Evolutionary conservation across 2,113 vertebrate genomes (phyloP), one percentile per base, ranked within the genome.

Genomic region (Proterorhinus semilunaris): DNA sequence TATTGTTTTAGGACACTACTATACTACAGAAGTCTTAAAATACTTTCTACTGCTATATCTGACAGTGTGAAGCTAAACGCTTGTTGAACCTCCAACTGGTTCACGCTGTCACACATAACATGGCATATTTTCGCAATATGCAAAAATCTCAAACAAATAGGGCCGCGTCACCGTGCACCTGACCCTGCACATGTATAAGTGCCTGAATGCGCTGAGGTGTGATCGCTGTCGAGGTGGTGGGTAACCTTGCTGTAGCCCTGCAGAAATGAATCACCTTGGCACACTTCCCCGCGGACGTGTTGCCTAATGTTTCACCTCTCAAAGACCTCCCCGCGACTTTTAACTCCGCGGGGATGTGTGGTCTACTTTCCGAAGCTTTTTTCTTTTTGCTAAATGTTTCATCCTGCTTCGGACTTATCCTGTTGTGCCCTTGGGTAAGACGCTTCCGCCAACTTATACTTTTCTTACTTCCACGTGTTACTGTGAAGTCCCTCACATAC

Each of bases 251-350:
- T 15, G 13, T 55, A 42, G 15, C 36, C 42, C 58, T n/a, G 58
- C 58, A 61, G 42, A 43, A 61, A 61, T 44, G 8, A 44, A 61
- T 61, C 58, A 61, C 58, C 58, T 61, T 61, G 58, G 36, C 58
- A 61, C 36, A 44, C 42, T 45, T 61, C 58, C 42, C 58, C 4
- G 58, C 1, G 42, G 58, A 61, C 15, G 42, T 9, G 42, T 16
- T 44, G 10, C n/a, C 36, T 61, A 61, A 61, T 61, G 58, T 61
- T 61, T 44, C 58, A 61, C 58, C 58, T 16, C 4, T 43, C 13
- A 45, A 61, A 61, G 58, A 61, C 58, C 42, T 61, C 58, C 42
- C 2, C 3, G 13, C 10, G 58, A 61, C 58, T 44, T 61, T 61
- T 61, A 44, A 45, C n/a, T 61, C 58, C 42, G 8, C 13, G n/a